These are phyloP conservation scores for Drosophila leonis DNA, from an alignment of 2,888 invertebrate genomes.

Conservation along the genomic window DNA sequence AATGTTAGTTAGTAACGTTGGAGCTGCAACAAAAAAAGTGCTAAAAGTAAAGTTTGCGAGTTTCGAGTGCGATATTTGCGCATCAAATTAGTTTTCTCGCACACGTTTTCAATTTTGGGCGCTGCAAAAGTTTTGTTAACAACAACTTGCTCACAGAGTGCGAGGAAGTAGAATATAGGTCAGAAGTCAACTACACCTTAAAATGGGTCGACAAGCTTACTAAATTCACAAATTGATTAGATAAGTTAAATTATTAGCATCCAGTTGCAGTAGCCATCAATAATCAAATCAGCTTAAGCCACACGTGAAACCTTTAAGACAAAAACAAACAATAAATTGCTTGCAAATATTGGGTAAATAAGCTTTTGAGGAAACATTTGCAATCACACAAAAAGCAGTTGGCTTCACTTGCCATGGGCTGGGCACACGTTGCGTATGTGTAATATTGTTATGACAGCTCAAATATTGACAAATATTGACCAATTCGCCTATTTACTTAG, in stretches of 20 bases:
- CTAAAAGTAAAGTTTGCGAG: slow-evolving; percentile 30
- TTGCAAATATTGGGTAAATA: slow-evolving; percentile 2
- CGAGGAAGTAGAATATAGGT: slow-evolving; percentile 20
- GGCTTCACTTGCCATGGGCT: slow-evolving; percentile 16
- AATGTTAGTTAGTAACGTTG: slow-evolving; percentile 44
- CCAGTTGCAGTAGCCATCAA: not conserved
- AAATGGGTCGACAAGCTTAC: slow-evolving; percentile 35
- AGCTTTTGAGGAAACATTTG: slow-evolving; percentile 13
- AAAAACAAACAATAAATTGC: not conserved
- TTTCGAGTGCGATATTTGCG: slow-evolving; percentile 58
- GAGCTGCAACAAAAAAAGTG: slow-evolving; percentile 26
- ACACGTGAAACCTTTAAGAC: not conserved
- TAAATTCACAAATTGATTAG: slow-evolving; percentile 8
- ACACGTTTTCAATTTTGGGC: slow-evolving; percentile 74
- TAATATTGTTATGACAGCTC: slow-evolving; percentile 44
- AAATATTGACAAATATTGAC: slow-evolving; percentile 64
- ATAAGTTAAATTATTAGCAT: not conserved
- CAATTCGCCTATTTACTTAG: slow-evolving; percentile 26
- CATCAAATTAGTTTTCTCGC: slow-evolving; percentile 72
- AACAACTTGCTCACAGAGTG: not conserved
- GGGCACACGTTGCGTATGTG: slow-evolving; percentile 51
- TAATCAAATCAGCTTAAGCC: not conserved
- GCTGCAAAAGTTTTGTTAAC: slow-evolving; percentile 45
- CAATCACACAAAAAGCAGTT: slow-evolving; percentile 23
- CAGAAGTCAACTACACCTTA: slow-evolving; percentile 2